These are phyloP conservation scores for Leptopilina syphax DNA, from an alignment of 2,888 invertebrate genomes.

Conservation along the genomic window DNA sequence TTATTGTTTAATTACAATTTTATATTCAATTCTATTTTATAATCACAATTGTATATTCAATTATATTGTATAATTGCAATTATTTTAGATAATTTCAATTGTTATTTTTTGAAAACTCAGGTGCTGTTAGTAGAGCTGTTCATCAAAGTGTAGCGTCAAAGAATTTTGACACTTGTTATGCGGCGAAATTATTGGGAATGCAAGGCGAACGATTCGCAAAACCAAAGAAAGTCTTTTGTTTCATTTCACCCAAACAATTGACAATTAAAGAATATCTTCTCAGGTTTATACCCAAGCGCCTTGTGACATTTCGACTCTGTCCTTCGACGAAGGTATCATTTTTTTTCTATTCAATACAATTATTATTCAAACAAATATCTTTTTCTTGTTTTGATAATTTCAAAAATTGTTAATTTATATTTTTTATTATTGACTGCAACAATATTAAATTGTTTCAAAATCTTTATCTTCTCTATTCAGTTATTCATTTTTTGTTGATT, in stretches of 20 bases:
- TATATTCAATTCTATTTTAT: too few relatives aligned
- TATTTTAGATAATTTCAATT: too few relatives aligned
- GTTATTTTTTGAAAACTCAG: constrained; percentile 73
- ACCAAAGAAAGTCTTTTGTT: constrained; percentile 92
- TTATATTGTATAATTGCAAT: too few relatives aligned
- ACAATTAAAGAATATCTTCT: constrained; percentile 95
- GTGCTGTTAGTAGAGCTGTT: constrained; percentile 88
- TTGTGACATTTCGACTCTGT: constrained; percentile 93
- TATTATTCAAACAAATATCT: too few relatives aligned
- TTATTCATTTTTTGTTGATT: too few relatives aligned
- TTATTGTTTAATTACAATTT: too few relatives aligned
- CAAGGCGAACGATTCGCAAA: constrained; percentile 83
- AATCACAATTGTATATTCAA: too few relatives aligned
- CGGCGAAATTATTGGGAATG: constrained; percentile 84
- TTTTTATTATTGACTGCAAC: too few relatives aligned
- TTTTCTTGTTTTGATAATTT: too few relatives aligned
- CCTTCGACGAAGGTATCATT: constrained; percentile 91
- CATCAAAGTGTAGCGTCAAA: constrained; percentile 91
- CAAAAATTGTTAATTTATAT: too few relatives aligned
- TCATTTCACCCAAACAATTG: constrained; percentile 93
- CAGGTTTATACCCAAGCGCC: constrained; percentile 94
- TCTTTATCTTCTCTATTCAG: too few relatives aligned
- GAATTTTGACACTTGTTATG: constrained; percentile 91
- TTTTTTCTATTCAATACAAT: constrained; percentile 25
- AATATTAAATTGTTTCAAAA: too few relatives aligned